Conservation (phyloP, 2,888 invertebrate species). For the Tuberolachnus salignus region DNA sequence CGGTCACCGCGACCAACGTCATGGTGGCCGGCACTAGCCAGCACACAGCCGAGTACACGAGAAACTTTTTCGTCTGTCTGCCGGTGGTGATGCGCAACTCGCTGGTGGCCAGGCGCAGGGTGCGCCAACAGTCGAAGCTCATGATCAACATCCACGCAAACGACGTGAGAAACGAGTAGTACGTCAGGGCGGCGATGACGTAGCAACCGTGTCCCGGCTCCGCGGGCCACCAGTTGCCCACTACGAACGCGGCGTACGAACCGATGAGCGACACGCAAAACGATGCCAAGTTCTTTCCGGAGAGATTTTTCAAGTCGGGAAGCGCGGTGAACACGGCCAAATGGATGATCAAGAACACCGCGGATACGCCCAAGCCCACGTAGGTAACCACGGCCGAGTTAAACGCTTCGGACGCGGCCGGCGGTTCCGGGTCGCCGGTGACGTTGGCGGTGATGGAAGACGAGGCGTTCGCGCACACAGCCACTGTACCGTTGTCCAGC, state of each 20-base stretch:
- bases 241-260: constrained; percentile 64
- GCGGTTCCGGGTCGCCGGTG: too few relatives aligned
- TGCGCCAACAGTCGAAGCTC: constrained; percentile 65
- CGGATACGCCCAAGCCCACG: constrained; percentile 64
- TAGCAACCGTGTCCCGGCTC: constrained; percentile 62
- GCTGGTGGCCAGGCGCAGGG: constrained; percentile 63
- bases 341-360: constrained; percentile 64
- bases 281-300: constrained; percentile 66
- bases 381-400: constrained; percentile 61
- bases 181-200: constrained; percentile 63
- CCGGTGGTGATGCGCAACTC: constrained; percentile 64
- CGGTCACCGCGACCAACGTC: constrained; percentile 62
- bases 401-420: background rate
- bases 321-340: constrained; percentile 64
- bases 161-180: constrained; percentile 66
- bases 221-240: constrained; percentile 62
- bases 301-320: constrained; percentile 65
- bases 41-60: constrained; percentile 63
- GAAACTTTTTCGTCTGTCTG: constrained; percentile 62
- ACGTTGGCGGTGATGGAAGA: background rate
- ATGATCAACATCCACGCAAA: constrained; percentile 68
- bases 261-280: constrained; percentile 64
- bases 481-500: constrained; percentile 61
- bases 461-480: constrained; percentile 60
- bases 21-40: constrained; percentile 63